Conservation (phyloP, 2,888 invertebrate species). For the Orthonevra nobilis region DNA sequence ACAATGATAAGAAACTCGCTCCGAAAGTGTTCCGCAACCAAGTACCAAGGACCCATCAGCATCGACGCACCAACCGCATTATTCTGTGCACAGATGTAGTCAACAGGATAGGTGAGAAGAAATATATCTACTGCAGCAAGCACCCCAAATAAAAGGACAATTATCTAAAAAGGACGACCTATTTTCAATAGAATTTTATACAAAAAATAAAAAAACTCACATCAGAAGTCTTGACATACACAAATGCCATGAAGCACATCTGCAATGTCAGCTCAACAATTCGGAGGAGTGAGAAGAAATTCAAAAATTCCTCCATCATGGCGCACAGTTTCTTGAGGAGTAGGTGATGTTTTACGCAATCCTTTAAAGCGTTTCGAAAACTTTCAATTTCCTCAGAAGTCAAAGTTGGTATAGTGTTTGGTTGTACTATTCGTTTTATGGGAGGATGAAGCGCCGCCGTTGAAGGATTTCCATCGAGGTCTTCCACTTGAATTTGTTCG, state of each 20-base stretch:
- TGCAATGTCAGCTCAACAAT: conserved; percentile 15
- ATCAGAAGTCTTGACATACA: conserved; percentile 14
- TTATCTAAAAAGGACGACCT: background rate
- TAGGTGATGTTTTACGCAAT: background rate
- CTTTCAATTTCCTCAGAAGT: too few species aligned
- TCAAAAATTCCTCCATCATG: background rate
- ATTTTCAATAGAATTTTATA: background rate
- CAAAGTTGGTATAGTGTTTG: too few species aligned
- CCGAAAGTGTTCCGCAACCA: background rate
- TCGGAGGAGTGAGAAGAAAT: background rate
- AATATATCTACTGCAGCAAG: conserved; percentile 12
- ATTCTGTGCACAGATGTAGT: conserved; percentile 17
- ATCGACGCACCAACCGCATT: background rate
- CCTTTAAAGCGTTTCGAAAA: too few species aligned
- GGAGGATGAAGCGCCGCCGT: too few species aligned
- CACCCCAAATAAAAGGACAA: background rate
- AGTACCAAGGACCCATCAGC: background rate
- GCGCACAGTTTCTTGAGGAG: background rate
- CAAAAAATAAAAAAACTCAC: conserved; percentile 6
- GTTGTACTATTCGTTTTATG: too few species aligned
- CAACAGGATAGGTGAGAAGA: conserved; percentile 20
- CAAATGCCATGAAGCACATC: conserved; percentile 44
- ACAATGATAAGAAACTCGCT: conserved; percentile 1
- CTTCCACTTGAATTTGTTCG: too few species aligned
- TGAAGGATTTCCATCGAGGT: too few species aligned